Base-by-base conservation (phyloP, 2,888 invertebrate genomes). In the Geophilus truncorum region DNA sequence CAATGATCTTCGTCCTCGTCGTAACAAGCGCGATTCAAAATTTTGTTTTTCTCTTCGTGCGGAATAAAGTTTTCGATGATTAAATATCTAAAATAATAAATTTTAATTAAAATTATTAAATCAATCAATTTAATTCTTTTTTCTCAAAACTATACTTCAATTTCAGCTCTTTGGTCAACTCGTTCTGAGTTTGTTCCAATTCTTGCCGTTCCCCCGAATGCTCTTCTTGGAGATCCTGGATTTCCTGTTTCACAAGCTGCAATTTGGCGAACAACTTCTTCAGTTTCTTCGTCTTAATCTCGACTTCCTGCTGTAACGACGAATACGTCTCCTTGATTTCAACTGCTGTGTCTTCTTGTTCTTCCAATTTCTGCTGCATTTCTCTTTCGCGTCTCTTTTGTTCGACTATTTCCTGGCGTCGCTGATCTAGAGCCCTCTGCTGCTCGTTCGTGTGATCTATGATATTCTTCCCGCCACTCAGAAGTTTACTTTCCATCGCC, bases 401-500 rank as follows among this genome's bases (percentile, higher is more conserved):
- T 86, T 97, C 97, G 0, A 95, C 93, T 82, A 99, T 94, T 88
- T 98, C 97, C 76, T 91, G 89, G 81, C 93, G 90, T 82, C 93
- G 91, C 86, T 93, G 93, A 86, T 98, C 96, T 80, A 99, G 89
- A 80, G 94, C 93, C 83, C 93, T 89, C 87, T 97, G 96, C 85
- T 96, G 96, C 86, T 97, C 94, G 86, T 96, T 96, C 21, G 98
- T 96, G 85, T 97, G 95, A 87, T 97, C 97, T 51, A 98, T 91
- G 80, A 99, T 94, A 87, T 97, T 96, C 86, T 95, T 95, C 0
- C 96, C 96, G 79, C 98, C 98, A 84, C 93, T 93, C 77, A 99
- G 92, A 86, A 99, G 91, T 85, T 98, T 94, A 85, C 95, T 96
- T 87, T 99, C 98, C 85, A 99, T 90, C 81, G 94, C 92, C 84